A percentile compares a stretch with the other conserved stretches of the same genome.
Conservation (phyloP, 2,797 vertebrate genomes). For the Clarias pachynema region DNA sequence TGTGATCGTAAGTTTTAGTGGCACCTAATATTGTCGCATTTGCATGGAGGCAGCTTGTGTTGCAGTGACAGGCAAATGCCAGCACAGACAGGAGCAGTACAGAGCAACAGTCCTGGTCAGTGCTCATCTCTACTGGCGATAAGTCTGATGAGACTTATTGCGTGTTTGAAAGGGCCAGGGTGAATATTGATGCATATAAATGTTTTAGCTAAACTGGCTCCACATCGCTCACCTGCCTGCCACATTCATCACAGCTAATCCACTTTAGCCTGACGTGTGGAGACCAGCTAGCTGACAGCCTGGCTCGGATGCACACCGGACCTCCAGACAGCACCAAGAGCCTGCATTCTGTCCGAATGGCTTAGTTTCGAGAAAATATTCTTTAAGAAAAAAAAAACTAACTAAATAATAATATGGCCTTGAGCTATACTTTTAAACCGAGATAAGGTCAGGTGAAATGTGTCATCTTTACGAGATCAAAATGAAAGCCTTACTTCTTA, state of each 20-base stretch:
- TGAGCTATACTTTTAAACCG: neutral
- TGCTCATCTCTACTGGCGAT: slow-evolving; percentile 41
- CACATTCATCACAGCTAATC: slow-evolving; percentile 70
- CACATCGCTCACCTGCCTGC: slow-evolving; percentile 60
- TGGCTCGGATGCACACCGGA: slow-evolving; percentile 39
- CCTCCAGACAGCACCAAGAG: slow-evolving; percentile 29
- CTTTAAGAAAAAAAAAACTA: too few species aligned
- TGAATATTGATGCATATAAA: slow-evolving; percentile 67
- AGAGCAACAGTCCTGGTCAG: slow-evolving; percentile 10
- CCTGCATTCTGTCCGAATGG: neutral
- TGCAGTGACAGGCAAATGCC: slow-evolving; percentile 28
- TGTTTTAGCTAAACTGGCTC: slow-evolving; percentile 64
- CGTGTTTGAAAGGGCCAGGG: slow-evolving; percentile 55
- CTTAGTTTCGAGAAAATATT: slow-evolving; percentile 10
- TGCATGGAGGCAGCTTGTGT: slow-evolving; percentile 27
- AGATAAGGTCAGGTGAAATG: slow-evolving; percentile 19
- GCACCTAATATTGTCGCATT: slow-evolving; percentile 25
- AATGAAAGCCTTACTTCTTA: neutral
- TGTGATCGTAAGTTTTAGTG: slow-evolving; percentile 25
- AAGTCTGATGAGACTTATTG: slow-evolving; percentile 53
- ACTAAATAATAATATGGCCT: neutral
- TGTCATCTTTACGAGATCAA: neutral
- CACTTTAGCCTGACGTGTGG: slow-evolving; percentile 64
- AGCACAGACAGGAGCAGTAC: slow-evolving; percentile 23
- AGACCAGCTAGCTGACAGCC: slow-evolving; percentile 53